Conservation (phyloP, 2,113 vertebrate species). For the Sakesphorus luctuosus region DNA sequence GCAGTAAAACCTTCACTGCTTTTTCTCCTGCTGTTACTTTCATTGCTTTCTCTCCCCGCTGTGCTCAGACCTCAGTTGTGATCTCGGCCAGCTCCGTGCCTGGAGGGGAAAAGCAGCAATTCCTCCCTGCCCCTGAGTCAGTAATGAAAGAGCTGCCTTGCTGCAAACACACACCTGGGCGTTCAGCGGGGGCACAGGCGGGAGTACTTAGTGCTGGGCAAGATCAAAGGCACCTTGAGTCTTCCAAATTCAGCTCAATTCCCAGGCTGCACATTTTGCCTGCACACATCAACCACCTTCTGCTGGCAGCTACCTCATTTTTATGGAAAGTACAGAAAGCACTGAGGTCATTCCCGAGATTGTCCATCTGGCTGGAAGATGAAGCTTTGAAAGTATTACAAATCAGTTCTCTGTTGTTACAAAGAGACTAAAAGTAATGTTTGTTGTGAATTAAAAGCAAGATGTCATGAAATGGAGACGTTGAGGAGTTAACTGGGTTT, state of each 20-base stretch:
- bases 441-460: background rate
- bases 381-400: background rate
- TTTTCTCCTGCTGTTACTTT: background rate
- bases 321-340: constrained; percentile 17
- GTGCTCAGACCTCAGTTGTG: background rate
- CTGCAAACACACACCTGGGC: background rate
- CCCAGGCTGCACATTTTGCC: background rate
- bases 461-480: background rate
- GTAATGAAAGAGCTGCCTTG: background rate
- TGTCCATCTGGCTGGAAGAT: constrained; percentile 22
- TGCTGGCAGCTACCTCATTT: constrained; percentile 45
- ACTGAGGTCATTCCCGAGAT: background rate
- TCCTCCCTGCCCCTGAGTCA: background rate
- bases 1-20: background rate
- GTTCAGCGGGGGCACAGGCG: background rate
- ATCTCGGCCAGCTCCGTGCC: background rate
- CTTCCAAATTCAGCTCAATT: background rate
- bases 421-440: background rate
- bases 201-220: background rate
- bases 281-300: background rate
- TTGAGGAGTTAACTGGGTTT: background rate
- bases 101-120: background rate
- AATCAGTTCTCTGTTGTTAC: background rate
- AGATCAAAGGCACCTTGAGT: constrained; percentile 22
- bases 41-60: background rate